These are phyloP conservation scores for Himalopsyche tibetana DNA, from an alignment of 2,888 invertebrate genomes.

Conservation along the genomic window DNA sequence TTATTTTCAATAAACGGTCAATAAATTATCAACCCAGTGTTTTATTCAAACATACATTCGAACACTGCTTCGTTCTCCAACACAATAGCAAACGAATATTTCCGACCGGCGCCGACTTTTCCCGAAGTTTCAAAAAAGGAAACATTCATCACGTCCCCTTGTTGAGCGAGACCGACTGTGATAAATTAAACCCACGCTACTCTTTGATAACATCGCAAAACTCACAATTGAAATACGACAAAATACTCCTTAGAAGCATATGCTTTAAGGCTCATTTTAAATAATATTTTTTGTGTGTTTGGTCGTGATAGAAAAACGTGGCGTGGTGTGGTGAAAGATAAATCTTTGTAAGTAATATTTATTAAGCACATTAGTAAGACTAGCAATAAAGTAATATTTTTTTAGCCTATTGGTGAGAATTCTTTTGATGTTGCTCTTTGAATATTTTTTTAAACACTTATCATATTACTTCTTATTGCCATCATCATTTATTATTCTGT, in stretches of 20 bases:
- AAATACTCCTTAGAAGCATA: neutral
- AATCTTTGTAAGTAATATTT: slow-evolving; percentile 53
- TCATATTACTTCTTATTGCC: too few relatives aligned
- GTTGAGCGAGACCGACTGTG: slow-evolving; percentile 51
- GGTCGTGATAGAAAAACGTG: neutral
- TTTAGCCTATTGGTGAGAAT: slow-evolving; percentile 38
- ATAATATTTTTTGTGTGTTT: neutral
- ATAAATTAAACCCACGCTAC: slow-evolving; percentile 48
- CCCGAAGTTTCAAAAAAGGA: slow-evolving; percentile 55
- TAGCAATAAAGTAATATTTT: slow-evolving; percentile 51
- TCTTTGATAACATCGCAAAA: neutral
- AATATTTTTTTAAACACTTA: too few relatives aligned
- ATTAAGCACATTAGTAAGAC: slow-evolving; percentile 53
- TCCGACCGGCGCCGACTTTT: slow-evolving; percentile 50
- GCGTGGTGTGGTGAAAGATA: slow-evolving; percentile 53
- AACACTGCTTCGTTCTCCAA: neutral
- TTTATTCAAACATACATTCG: neutral
- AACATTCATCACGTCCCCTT: slow-evolving; percentile 58
- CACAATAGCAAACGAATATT: slow-evolving; percentile 17
- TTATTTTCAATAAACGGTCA: too few relatives aligned
- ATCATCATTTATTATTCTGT: too few relatives aligned
- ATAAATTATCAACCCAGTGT: neutral
- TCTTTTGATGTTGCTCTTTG: slow-evolving; percentile 26
- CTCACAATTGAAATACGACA: neutral
- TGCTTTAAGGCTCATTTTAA: neutral